Evolutionary conservation across 2,113 vertebrate genomes (phyloP).

Genomic region (Cynopterus brachyotis): DNA sequence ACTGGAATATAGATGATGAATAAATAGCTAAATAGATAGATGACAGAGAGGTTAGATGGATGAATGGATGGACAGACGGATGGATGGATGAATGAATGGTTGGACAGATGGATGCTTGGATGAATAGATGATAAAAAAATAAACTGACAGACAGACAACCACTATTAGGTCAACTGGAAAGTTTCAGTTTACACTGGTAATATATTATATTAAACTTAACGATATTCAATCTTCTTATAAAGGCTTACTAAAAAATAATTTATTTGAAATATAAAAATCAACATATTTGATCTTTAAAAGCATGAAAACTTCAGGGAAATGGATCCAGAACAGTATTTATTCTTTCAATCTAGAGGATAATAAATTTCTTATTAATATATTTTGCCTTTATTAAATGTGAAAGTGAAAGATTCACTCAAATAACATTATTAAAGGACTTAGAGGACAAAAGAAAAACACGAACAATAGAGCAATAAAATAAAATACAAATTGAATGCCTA

Average conservation of each 20-base stretch:
- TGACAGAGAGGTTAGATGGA: not conserved
- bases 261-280: not conserved
- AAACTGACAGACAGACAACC: not conserved
- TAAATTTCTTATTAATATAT: not conserved
- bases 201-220: not conserved
- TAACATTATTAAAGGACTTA: not conserved
- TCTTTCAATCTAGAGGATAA: not conserved
- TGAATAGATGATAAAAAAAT: not conserved
- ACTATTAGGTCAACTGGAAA: not conserved
- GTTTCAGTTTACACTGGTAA: not conserved
- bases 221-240: not conserved
- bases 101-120: not conserved
- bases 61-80: not conserved
- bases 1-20: not conserved
- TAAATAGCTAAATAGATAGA: not conserved
- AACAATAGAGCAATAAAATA: not conserved
- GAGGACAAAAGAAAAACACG: not conserved
- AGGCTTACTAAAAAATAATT: not conserved
- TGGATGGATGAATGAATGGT: not conserved
- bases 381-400: not conserved
- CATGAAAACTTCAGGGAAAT: not conserved
- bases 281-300: not conserved
- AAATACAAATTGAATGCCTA: not conserved
- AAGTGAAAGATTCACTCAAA: not conserved
- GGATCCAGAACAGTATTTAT: not conserved